A percentile compares a stretch with the other conserved stretches of the same genome.
Conservation (phyloP, 2,113 vertebrate genomes). For the Rhinogobius similis region DNA sequence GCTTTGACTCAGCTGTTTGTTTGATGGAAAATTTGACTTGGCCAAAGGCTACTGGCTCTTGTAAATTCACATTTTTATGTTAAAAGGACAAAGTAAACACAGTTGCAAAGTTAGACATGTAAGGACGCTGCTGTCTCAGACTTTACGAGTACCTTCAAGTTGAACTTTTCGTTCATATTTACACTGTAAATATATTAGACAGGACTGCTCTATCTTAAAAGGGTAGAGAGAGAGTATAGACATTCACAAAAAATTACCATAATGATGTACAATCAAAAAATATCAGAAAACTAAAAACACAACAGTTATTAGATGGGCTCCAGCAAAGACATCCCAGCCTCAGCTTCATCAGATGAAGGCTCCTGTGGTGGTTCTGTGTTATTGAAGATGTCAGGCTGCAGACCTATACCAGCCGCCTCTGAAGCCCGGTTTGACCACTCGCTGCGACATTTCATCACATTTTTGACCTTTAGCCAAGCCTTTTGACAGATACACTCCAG, state of each 20-base stretch:
- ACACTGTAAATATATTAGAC: too few relatives aligned
- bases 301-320: background rate
- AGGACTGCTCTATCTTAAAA: too few relatives aligned
- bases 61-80: background rate
- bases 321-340: background rate
- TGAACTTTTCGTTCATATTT: too few relatives aligned
- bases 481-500: conserved; percentile 29
- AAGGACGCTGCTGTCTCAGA: too few relatives aligned
- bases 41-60: too few relatives aligned
- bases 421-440: conserved; percentile 17
- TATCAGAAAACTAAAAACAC: too few relatives aligned
- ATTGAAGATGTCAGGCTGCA: conserved; percentile 22
- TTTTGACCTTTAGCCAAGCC: conserved; percentile 28
- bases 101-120: too few relatives aligned
- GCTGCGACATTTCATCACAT: conserved; percentile 46
- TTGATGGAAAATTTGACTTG: background rate
- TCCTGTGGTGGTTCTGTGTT: conserved; percentile 25
- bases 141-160: too few relatives aligned
- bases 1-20: too few relatives aligned
- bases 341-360: conserved; percentile 2
- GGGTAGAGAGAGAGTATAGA: too few relatives aligned
- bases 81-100: background rate
- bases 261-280: too few relatives aligned
- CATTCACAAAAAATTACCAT: too few relatives aligned
- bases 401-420: conserved; percentile 2